Conservation (phyloP, 2,113 vertebrate species). For the Asarcornis scutulata region DNA sequence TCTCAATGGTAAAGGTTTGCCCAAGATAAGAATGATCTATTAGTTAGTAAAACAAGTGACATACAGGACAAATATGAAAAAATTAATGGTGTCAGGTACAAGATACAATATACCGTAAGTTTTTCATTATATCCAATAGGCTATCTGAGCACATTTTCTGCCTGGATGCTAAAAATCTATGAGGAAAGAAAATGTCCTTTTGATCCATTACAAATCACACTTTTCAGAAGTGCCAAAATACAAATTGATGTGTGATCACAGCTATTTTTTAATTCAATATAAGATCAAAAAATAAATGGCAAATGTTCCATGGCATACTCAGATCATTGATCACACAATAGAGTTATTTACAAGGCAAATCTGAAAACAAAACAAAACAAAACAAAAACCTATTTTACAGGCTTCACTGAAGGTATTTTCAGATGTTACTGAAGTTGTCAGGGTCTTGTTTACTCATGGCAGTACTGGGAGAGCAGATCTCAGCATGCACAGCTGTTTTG, state of each 20-base stretch:
- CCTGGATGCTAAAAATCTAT: conserved; percentile 47
- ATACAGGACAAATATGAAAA: conserved; percentile 29
- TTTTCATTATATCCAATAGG: conserved; percentile 34
- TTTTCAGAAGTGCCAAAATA: conserved; percentile 33
- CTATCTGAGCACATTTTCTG: conserved; percentile 18
- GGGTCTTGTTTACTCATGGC: neutral
- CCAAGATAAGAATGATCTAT: conserved; percentile 28
- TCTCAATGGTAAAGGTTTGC: neutral
- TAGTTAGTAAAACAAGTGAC: conserved; percentile 32
- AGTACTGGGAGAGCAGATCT: neutral
- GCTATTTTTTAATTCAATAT: neutral
- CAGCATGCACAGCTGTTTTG: neutral
- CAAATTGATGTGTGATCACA: neutral
- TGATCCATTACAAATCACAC: conserved; percentile 1
- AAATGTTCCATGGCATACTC: neutral
- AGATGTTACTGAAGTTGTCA: neutral
- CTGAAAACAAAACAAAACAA: neutral
- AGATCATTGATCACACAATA: neutral
- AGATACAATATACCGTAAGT: neutral
- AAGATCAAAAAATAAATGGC: neutral
- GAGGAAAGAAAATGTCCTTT: conserved; percentile 24
- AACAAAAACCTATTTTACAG: neutral
- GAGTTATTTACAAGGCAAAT: conserved; percentile 13
- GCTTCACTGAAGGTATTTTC: neutral
- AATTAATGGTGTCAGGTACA: conserved; percentile 25